Evolutionary conservation across 1,140 invertebrate species (phyloP).

Genomic region (Rhyacophila brunnea): DNA sequence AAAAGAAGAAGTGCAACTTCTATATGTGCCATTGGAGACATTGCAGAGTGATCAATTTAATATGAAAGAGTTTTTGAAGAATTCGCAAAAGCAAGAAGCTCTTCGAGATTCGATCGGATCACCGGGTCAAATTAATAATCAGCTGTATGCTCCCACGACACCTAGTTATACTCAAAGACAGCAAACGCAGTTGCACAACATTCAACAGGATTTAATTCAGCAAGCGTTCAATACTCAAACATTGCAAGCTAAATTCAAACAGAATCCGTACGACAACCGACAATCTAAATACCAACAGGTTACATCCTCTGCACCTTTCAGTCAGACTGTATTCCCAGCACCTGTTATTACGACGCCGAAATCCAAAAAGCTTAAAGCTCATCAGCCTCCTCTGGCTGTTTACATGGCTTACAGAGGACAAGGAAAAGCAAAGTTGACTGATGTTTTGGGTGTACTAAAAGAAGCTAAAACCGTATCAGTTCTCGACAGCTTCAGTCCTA

Average conservation of each 20-base stretch:
- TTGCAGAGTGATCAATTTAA: constrained; percentile 61
- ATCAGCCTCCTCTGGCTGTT: constrained; percentile 78
- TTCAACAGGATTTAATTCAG: constrained; percentile 30
- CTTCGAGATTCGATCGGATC: constrained; percentile 41
- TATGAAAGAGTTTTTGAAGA: constrained; percentile 44
- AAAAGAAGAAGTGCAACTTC: constrained; percentile 69
- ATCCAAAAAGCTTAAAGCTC: constrained; percentile 63
- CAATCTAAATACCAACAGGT: constrained; percentile 37
- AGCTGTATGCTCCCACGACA: constrained; percentile 35
- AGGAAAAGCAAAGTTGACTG: constrained; percentile 58
- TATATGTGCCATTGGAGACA: constrained; percentile 78
- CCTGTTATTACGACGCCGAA: constrained; percentile 49
- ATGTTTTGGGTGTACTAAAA: constrained; percentile 68
- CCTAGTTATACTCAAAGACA: constrained; percentile 28
- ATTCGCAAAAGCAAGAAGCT: constrained; percentile 38
- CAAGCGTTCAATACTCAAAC: constrained; percentile 31
- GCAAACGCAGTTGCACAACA: constrained; percentile 32
- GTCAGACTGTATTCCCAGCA: constrained; percentile 48
- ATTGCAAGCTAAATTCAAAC: constrained; percentile 28
- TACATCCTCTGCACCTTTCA: constrained; percentile 41
- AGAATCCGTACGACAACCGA: constrained; percentile 23
- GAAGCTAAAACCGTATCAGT: constrained; percentile 72
- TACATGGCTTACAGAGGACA: constrained; percentile 63
- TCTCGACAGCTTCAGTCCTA: constrained; percentile 65
- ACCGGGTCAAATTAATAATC: constrained; percentile 32